Conservation (phyloP, 92 coral and sea anemone species). For the Montipora capitata region DNA sequence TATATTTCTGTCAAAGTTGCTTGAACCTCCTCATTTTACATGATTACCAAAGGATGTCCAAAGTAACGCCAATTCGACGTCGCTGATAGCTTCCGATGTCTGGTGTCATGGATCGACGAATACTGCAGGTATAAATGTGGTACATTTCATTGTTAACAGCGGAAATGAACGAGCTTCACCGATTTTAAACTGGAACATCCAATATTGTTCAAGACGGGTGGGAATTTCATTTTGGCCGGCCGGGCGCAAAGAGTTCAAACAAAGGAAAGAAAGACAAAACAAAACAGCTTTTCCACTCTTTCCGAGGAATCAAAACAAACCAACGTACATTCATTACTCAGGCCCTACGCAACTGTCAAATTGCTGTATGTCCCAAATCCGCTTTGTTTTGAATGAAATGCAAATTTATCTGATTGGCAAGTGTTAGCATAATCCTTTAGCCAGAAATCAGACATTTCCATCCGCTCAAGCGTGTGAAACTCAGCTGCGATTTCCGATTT, state of each 20-base stretch:
- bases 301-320: constrained; percentile 18
- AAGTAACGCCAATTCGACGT: constrained; percentile 68
- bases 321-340: constrained; percentile 28
- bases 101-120: constrained; percentile 33
- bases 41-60: constrained; percentile 65
- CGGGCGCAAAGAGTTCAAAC: not conserved
- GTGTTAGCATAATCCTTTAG: constrained; percentile 55
- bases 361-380: not conserved
- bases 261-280: constrained; percentile 13
- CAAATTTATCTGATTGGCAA: constrained; percentile 6
- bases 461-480: constrained; percentile 48
- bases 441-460: constrained; percentile 54
- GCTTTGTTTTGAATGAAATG: not conserved
- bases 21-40: constrained; percentile 82
- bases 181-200: constrained; percentile 45
- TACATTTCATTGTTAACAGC: constrained; percentile 31
- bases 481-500: constrained; percentile 67
- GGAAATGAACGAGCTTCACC: constrained; percentile 44
- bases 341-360: constrained; percentile 66
- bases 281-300: constrained; percentile 41
- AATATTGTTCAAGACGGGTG: constrained; percentile 15
- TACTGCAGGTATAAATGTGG: constrained; percentile 8
- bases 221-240: constrained; percentile 6
- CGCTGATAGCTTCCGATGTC: constrained; percentile 43
- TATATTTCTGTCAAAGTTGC: constrained; percentile 58